These are phyloP conservation scores for Ylistrum balloti DNA, from an alignment of 1,140 invertebrate species.

Conservation along the genomic window DNA sequence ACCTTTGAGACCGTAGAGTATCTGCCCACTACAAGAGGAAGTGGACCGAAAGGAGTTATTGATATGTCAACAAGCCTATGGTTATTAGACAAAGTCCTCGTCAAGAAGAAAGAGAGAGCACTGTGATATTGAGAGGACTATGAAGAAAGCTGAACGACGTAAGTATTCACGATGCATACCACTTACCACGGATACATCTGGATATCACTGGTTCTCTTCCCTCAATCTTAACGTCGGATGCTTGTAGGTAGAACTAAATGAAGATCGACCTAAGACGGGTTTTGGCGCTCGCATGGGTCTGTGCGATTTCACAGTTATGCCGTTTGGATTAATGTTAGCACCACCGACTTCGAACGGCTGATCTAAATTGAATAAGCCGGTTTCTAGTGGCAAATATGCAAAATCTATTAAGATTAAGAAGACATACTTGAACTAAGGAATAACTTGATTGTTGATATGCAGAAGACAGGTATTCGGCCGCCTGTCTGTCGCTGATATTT, in stretches of 20 bases:
- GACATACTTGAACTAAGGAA: conserved; percentile 3
- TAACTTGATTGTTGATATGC: not conserved
- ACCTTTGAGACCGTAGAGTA: too few species aligned
- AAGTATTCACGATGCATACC: too few species aligned
- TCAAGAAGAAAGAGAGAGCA: conserved; percentile 53
- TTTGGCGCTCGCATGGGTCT: not conserved
- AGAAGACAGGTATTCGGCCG: not conserved
- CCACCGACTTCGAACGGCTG: not conserved
- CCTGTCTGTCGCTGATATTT: not conserved
- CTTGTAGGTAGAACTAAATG: conserved; percentile 78
- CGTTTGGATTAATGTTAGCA: not conserved
- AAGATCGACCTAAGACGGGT: conserved; percentile 49
- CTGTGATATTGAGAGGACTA: conserved; percentile 80
- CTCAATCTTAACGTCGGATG: conserved; percentile 67
- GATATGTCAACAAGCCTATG: conserved; percentile 37
- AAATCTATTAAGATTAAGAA: conserved; percentile 44
- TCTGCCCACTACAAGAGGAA: too few species aligned
- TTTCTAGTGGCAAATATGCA: too few species aligned
- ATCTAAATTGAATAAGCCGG: too few species aligned
- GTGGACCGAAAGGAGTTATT: too few species aligned
- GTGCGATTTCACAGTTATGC: not conserved
- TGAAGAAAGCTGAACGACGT: too few species aligned
- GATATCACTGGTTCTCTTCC: conserved; percentile 80
- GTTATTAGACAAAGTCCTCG: conserved; percentile 52
- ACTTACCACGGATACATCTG: too few species aligned